These are phyloP conservation scores for Sitophilus oryzae DNA, from an alignment of 1,140 invertebrate genomes.

Conservation along the genomic window DNA sequence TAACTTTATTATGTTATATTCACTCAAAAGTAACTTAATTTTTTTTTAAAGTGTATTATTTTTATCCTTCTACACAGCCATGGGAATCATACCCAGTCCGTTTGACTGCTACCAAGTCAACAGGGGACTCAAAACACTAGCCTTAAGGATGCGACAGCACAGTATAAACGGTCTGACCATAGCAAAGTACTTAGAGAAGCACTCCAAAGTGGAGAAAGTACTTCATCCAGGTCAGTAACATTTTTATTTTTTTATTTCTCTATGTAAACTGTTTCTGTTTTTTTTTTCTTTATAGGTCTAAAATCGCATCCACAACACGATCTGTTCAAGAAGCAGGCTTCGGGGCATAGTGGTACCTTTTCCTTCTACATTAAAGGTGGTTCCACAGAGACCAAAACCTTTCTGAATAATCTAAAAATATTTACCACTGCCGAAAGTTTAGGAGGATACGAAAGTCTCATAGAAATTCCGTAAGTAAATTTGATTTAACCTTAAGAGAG, in stretches of 20 bases:
- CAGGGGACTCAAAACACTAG: constrained; percentile 90
- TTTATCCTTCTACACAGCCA: constrained; percentile 60
- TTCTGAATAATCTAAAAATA: constrained; percentile 72
- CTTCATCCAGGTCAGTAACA: constrained; percentile 67
- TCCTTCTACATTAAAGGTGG: constrained; percentile 76
- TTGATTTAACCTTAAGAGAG: no score
- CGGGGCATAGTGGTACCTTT: constrained; percentile 89
- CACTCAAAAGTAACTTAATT: no score
- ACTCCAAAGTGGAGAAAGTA: constrained; percentile 74
- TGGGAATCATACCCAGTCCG: constrained; percentile 90
- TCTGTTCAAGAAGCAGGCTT: constrained; percentile 74
- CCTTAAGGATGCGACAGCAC: constrained; percentile 86
- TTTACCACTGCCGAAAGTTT: constrained; percentile 92
- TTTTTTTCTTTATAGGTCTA: constrained; percentile 53
- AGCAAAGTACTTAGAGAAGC: constrained; percentile 72
- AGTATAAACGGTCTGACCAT: constrained; percentile 71
- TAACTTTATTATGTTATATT: no score
- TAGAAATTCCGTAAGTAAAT: constrained; percentile 77
- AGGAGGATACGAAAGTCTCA: constrained; percentile 92
- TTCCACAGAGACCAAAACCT: constrained; percentile 66
- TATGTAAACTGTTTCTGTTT: neutral
- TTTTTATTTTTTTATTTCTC: neutral
- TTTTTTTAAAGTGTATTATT: no score
- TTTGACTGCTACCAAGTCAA: constrained; percentile 95
- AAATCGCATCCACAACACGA: constrained; percentile 89